Evolutionary conservation across 1,140 invertebrate genomes (phyloP), one percentile per base, ranked within the genome.

Genomic region (Drosophila hydei): DNA sequence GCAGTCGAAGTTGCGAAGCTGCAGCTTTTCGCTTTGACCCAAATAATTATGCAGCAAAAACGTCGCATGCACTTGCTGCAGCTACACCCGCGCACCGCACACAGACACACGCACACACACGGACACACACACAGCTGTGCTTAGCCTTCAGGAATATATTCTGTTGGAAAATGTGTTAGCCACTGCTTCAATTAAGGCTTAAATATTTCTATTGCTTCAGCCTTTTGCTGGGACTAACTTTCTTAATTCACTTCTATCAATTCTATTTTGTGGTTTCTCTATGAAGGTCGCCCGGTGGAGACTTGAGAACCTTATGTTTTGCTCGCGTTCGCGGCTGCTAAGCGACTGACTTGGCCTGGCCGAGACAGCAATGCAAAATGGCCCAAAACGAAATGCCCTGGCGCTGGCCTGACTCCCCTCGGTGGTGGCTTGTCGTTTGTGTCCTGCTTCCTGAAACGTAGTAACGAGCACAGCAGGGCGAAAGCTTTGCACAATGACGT

Each of bases 401-500:
- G 16, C 5, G 33, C 23, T 64, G 40, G 63, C 73, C 55, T 62
- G 38, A 25, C 45, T 33, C 43, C 30, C 50, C 54, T 56, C 36
- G 56, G 42, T 59, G 55, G 60, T 60, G 47, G 70, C 11, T 58
- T 40, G 47, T 48, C 72, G 61, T 64, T 63, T 71, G 47, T 60
- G 65, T 55, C 62, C 73, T 72, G 73, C 70, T 81, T 72, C 76
- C 76, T 75, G 77, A 68, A 89, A 73, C 85, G 74, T 87, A 87
- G 83, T 87, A 87, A 87, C 83, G 72, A 65, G 60, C 23, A 43
- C 42, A 63, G 59, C 60, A 58, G 19, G 45, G 30, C 62, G 11
- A 55, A 62, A 89, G 85, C 85, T 84, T 68, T 81, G 30, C 70
- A 72, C 80, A 78, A 90, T 89, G 85, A 89, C 85, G 85, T 89